Evolutionary conservation across 1,140 invertebrate genomes (phyloP), one percentile per base, ranked within the genome.

Genomic region (Condylostylus longicornis): DNA sequence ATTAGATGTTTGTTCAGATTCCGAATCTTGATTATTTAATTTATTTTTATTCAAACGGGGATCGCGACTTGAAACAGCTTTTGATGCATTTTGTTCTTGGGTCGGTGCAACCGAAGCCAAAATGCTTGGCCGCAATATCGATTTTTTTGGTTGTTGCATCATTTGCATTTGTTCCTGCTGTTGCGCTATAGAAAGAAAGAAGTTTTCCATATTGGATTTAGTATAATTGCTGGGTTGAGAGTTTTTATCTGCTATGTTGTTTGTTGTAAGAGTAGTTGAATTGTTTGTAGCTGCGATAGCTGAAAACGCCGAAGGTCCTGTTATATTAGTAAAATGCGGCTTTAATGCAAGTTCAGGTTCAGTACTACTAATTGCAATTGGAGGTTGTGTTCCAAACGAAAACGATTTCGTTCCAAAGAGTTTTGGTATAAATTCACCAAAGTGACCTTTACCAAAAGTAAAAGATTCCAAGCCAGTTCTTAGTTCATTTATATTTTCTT

Each of bases 11-110:
- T n/a, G n/a, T n/a, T n/a, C n/a, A n/a, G n/a, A n/a, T n/a, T n/a
- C n/a, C 28, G 31, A 3, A 35, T 43, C 40, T 32, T 38, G 30
- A 21, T 53, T 49, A 25, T 53, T 57, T 35, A 57, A 54, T 28
- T 57, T 58, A 32, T 58, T 58, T 15, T 58, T 58, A 35, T 58
- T 58, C 0, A 58, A 45, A 0, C 55, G 46, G 2, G 55, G 55
- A 50, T 58, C 55, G 2, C 55, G 44, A 33, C 54, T 58, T n/a
- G 46, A 58, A 3, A 48, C 48, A 25, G 21, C 15, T 38, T 37
- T 5, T 35, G 38, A 17, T 19, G 19, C 10, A 4, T 37, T 2
- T 23, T 8, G 18, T 35, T 13, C n/a, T 20, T 30, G 19, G 42
- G 27, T 5, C 13, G 33, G 4, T 35, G 21, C 29, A 30, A 43